Conservation (phyloP, 1,140 invertebrate genomes). For the Parasteatoda tepidariorum region DNA sequence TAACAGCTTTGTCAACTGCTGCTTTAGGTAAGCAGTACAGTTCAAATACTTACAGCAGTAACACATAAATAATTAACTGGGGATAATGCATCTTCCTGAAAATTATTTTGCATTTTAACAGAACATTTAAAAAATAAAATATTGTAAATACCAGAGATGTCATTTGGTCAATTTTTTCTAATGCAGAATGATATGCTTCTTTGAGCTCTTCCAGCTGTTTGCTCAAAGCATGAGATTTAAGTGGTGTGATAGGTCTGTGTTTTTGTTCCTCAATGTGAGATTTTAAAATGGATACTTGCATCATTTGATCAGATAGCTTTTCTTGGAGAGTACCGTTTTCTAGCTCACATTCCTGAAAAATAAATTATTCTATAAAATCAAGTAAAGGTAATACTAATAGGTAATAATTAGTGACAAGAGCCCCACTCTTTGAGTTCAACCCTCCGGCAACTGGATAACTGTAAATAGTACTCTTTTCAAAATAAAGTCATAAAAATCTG, state of each 20-base stretch:
- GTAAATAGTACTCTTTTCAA: no score
- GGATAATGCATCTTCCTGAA: no score
- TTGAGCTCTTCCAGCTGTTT: conserved; percentile 22
- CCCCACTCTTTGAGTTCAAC: no score
- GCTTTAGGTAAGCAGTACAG: no score
- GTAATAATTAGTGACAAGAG: no score
- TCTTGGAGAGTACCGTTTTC: conserved; percentile 47
- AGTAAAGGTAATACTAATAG: no score
- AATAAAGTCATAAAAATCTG: no score
- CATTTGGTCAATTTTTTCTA: conserved; percentile 51
- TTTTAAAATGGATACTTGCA: conserved; percentile 46
- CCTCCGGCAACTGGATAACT: no score
- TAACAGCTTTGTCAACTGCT: no score
- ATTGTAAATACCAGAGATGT: neutral
- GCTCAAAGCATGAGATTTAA: neutral
- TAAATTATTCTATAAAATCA: no score
- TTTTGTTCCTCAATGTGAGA: conserved; percentile 54
- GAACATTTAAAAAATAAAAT: neutral
- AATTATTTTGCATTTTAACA: neutral
- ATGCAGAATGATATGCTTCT: conserved; percentile 17
- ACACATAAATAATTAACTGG: no score
- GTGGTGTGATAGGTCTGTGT: conserved; percentile 16
- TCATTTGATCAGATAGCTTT: conserved; percentile 29
- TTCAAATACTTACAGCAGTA: no score
- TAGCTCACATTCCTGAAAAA: conserved; percentile 37